phyloP scores from a whole-genome alignment of 2,113 vertebrate species.

The Cololabis saira region DNA sequence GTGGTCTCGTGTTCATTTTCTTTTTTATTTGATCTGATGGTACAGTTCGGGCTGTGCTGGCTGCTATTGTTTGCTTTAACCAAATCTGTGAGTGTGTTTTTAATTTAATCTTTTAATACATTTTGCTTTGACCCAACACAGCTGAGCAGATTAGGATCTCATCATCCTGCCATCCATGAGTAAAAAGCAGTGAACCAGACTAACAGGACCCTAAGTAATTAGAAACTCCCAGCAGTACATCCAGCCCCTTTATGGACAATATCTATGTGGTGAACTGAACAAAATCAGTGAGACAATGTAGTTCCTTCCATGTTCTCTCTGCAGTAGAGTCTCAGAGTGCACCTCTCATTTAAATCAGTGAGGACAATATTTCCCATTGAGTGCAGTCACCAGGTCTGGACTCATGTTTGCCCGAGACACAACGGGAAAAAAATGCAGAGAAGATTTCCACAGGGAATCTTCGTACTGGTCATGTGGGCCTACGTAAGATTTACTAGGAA shows the following conservation, averaged over 20 bases:
- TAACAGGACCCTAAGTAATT: slow-evolving; percentile 35
- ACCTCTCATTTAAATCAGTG: slow-evolving; percentile 24
- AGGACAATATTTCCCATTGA: slow-evolving; percentile 68
- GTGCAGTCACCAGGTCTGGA: slow-evolving; percentile 67
- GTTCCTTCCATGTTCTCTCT: slow-evolving; percentile 2
- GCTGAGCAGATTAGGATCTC: slow-evolving; percentile 42
- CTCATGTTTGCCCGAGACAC: slow-evolving; percentile 35
- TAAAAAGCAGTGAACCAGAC: slow-evolving; percentile 29
- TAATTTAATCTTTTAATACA: slow-evolving; percentile 26
- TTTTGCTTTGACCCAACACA: slow-evolving; percentile 22
- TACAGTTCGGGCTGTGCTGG: too few relatives aligned
- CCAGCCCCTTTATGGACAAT: slow-evolving; percentile 3
- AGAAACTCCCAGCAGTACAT: slow-evolving; percentile 32
- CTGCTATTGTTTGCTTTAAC: too few relatives aligned
- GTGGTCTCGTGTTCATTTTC: too few relatives aligned
- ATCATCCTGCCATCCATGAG: slow-evolving; percentile 20
- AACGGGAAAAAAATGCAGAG: slow-evolving; percentile 22
- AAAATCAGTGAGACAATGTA: slow-evolving; percentile 2
- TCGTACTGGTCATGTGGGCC: slow-evolving; percentile 58
- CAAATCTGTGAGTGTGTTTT: not conserved
- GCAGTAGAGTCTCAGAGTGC: not conserved
- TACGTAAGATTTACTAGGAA: slow-evolving; percentile 12
- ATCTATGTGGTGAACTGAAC: slow-evolving; percentile 19
- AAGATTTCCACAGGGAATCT: slow-evolving; percentile 21
- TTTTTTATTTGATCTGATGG: too few relatives aligned